These are phyloP conservation scores for Papilio helenus DNA, from an alignment of 1,140 invertebrate species.

Conservation along the genomic window DNA sequence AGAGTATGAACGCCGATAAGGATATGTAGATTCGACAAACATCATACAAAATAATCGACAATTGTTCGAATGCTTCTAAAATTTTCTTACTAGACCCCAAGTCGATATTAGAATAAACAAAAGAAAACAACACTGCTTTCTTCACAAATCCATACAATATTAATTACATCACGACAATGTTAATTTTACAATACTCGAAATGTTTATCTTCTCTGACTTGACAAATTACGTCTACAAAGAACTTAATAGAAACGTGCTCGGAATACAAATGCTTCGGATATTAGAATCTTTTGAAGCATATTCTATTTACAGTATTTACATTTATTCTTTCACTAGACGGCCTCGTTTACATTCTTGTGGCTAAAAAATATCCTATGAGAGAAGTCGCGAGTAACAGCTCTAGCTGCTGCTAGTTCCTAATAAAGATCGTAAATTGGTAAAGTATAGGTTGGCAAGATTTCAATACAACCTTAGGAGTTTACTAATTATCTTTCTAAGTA, in stretches of 20 bases:
- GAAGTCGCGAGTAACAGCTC: too few species aligned
- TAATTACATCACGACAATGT: constrained; percentile 15
- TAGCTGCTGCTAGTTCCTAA: background rate
- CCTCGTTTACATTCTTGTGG: background rate
- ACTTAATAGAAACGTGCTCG: constrained; percentile 33
- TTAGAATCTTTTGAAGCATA: constrained; percentile 9
- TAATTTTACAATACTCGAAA: constrained; percentile 28
- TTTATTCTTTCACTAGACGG: background rate
- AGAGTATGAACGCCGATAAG: too few species aligned
- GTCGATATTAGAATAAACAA: background rate
- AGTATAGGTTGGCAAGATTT: background rate
- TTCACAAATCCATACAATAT: background rate
- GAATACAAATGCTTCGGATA: constrained; percentile 26
- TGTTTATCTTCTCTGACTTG: constrained; percentile 35
- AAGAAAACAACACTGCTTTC: background rate
- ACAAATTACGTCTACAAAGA: constrained; percentile 29
- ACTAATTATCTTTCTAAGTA: constrained; percentile 24
- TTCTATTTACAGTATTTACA: background rate
- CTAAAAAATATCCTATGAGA: too few species aligned
- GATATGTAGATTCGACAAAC: too few species aligned
- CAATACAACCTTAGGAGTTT: background rate
- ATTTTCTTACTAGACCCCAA: too few species aligned
- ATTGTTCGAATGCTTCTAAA: too few species aligned
- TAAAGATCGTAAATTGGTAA: background rate
- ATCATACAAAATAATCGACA: too few species aligned